phyloP scores from a whole-genome alignment of 2,797 vertebrate species.

The Eremophila alpestris region DNA sequence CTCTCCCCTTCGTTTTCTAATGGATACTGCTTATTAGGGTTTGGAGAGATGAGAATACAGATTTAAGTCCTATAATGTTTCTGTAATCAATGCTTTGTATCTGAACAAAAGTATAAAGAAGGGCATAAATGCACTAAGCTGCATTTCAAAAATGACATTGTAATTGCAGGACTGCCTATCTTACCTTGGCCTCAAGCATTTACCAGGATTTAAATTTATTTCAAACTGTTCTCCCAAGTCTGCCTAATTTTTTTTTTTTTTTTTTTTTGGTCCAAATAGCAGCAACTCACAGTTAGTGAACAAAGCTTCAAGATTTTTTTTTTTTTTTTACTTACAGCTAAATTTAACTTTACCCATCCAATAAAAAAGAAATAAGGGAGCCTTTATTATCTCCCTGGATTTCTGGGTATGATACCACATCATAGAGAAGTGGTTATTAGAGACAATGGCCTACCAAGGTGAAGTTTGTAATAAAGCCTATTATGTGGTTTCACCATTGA shows the following conservation, averaged over 20 bases:
- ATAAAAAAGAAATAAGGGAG: slow-evolving; percentile 85
- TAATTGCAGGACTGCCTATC: slow-evolving; percentile 74
- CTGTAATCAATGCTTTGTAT: slow-evolving; percentile 75
- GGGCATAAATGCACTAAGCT: slow-evolving; percentile 62
- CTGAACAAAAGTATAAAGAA: slow-evolving; percentile 73
- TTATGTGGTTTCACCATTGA: slow-evolving; percentile 98
- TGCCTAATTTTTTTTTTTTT: slow-evolving; percentile 60
- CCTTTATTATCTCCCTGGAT: slow-evolving; percentile 84
- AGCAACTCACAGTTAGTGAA: slow-evolving; percentile 78
- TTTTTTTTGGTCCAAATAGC: slow-evolving; percentile 75
- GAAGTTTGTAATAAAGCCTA: slow-evolving; percentile 98
- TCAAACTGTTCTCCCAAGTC: slow-evolving; percentile 74
- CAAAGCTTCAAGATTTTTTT: slow-evolving; percentile 74
- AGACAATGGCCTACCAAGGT: slow-evolving; percentile 96
- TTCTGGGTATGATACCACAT: slow-evolving; percentile 83
- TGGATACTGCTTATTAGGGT: not conserved
- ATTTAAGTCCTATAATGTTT: slow-evolving; percentile 69
- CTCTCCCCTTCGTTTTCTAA: slow-evolving; percentile 7
- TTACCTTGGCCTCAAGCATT: slow-evolving; percentile 69
- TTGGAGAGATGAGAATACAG: slow-evolving; percentile 49
- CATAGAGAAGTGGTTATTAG: slow-evolving; percentile 90
- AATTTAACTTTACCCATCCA: slow-evolving; percentile 85
- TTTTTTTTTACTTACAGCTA: slow-evolving; percentile 79
- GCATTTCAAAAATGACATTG: slow-evolving; percentile 67
- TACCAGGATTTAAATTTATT: slow-evolving; percentile 76